A percentile compares a stretch with the other conserved stretches of the same genome.
phyloP scores from a whole-genome alignment of 2,797 vertebrate species.

The Protosalanx chinensis region DNA sequence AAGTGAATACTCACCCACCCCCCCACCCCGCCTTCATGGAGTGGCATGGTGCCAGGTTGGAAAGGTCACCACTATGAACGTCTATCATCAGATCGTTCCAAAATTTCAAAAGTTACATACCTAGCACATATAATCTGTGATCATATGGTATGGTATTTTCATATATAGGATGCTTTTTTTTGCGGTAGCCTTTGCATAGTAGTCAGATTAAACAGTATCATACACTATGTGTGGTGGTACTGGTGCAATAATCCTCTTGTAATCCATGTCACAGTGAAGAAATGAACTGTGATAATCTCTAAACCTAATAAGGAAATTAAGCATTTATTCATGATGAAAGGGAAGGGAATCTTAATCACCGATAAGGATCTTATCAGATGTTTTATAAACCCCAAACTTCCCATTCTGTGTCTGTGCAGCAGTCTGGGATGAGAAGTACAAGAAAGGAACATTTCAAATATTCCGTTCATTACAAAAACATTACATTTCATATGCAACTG shows the following conservation, averaged over 20 bases:
- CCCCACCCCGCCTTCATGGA: constrained; percentile 32
- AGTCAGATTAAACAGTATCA: neutral
- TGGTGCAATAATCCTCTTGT: neutral
- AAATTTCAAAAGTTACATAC: neutral
- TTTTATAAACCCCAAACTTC: constrained; percentile 46
- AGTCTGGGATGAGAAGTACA: constrained; percentile 1
- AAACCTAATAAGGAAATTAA: constrained; percentile 42
- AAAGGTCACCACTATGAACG: constrained; percentile 50
- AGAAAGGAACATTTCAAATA: neutral
- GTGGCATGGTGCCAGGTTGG: constrained; percentile 33
- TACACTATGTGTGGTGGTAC: neutral
- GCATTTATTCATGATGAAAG: constrained; percentile 53
- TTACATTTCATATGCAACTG: constrained; percentile 51
- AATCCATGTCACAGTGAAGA: constrained; percentile 18
- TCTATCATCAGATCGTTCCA: constrained; percentile 15
- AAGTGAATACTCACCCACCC: neutral
- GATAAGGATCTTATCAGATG: constrained; percentile 62
- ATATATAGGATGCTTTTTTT: no score
- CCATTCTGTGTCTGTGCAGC: constrained; percentile 37
- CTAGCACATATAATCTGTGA: neutral
- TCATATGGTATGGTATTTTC: no score
- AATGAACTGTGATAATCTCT: constrained; percentile 40
- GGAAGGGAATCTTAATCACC: constrained; percentile 60
- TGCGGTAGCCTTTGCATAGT: neutral
- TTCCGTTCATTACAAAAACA: constrained; percentile 53